A percentile compares a stretch with the other conserved stretches of the same genome.
Evolutionary conservation across 2,113 vertebrate genomes (phyloP).

Genomic region (Neolamprologus tretocephalus): DNA sequence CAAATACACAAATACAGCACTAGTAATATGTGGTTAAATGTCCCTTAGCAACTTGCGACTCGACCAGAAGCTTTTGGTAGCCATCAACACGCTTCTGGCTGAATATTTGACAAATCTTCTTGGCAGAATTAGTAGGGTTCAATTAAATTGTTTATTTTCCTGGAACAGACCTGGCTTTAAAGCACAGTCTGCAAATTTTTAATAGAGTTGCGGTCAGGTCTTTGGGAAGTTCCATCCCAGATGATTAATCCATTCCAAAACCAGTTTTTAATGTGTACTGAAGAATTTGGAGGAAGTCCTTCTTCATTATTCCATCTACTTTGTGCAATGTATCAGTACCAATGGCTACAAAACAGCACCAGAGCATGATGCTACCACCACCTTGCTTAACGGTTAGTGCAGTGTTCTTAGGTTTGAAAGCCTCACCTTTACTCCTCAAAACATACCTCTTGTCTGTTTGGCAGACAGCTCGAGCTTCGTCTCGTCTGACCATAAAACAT

Average conservation of each 20-base stretch:
- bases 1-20: not conserved
- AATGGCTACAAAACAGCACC: not conserved
- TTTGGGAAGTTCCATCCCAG: not conserved
- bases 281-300: not conserved
- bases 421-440: not conserved
- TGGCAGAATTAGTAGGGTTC: not conserved
- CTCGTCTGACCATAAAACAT: not conserved
- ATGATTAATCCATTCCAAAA: not conserved
- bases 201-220: not conserved
- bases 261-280: not conserved
- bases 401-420: not conserved
- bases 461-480: not conserved
- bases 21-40: not conserved
- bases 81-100: not conserved
- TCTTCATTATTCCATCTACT: not conserved
- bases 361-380: not conserved
- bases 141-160: not conserved
- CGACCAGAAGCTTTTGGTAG: not conserved
- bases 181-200: not conserved
- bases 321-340: not conserved
- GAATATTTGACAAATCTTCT: not conserved
- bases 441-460: not conserved
- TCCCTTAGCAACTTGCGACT: not conserved
- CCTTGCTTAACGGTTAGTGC: not conserved
- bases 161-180: not conserved